phyloP scores from a whole-genome alignment of 2,113 vertebrate species.

The Hyperoodon ampullatus region DNA sequence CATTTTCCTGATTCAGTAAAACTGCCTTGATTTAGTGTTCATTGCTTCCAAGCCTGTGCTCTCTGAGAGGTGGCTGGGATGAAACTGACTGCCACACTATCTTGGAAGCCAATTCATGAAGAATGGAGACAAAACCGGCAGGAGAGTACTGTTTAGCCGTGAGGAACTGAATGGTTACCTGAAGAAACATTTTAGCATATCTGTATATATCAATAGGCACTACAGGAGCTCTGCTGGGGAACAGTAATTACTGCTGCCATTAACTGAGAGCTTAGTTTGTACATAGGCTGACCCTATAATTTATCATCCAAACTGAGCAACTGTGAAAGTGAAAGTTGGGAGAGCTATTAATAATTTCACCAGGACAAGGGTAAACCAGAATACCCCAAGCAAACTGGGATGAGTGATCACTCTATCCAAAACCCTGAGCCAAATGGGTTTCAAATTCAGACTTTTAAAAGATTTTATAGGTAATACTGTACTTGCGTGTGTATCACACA shows the following conservation, averaged over 20 bases:
- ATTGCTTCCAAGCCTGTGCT: not conserved
- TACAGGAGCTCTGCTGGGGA: not conserved
- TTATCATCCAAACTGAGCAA: not conserved
- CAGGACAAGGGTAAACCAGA: no score
- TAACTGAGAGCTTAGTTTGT: not conserved
- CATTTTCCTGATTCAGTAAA: not conserved
- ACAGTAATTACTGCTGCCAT: not conserved
- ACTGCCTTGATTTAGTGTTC: not conserved
- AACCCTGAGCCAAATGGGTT: no score
- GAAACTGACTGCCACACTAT: not conserved
- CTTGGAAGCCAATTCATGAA: not conserved
- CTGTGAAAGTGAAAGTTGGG: not conserved
- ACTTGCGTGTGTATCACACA: no score
- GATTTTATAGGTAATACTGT: no score
- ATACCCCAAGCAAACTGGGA: no score
- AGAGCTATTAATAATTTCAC: no score
- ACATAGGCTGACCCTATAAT: not conserved
- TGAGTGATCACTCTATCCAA: no score
- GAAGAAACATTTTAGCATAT: not conserved
- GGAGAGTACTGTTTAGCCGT: not conserved
- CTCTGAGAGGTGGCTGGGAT: not conserved
- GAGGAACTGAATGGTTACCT: not conserved
- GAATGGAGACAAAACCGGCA: not conserved
- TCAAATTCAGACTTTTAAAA: no score
- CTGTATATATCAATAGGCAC: not conserved